Conservation (phyloP, 2,113 vertebrate genomes). For the Lepisosteus oculatus region DNA sequence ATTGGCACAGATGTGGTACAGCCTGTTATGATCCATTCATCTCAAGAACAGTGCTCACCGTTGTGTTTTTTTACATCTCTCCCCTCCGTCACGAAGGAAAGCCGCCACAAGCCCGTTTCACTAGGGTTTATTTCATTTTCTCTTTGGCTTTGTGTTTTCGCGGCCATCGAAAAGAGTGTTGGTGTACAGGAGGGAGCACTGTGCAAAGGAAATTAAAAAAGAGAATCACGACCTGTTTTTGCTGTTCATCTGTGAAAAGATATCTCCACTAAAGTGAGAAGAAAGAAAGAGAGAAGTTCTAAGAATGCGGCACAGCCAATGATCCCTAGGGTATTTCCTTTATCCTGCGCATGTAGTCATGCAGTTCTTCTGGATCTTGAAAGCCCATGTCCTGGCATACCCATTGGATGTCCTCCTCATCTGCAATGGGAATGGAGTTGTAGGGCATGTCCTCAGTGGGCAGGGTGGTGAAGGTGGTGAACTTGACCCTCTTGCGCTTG, state of each 20-base stretch:
- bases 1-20: constrained; percentile 21
- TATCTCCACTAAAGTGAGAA: constrained; percentile 59
- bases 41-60: constrained; percentile 40
- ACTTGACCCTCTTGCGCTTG: constrained; percentile 96
- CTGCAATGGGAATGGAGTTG: constrained; percentile 89
- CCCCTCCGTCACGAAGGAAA: constrained; percentile 28
- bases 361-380: constrained; percentile 88
- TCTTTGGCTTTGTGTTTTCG: constrained; percentile 57
- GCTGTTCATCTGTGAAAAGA: constrained; percentile 51
- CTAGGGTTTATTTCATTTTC: constrained; percentile 43
- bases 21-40: constrained; percentile 28
- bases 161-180: constrained; percentile 43
- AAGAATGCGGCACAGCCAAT: constrained; percentile 38
- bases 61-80: constrained; percentile 12
- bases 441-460: constrained; percentile 92
- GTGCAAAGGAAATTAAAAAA: constrained; percentile 61
- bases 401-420: constrained; percentile 95
- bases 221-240: neutral
- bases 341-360: constrained; percentile 93
- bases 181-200: constrained; percentile 60
- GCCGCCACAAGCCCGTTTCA: constrained; percentile 44
- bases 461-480: constrained; percentile 93
- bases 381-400: constrained; percentile 94
- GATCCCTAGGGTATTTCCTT: constrained; percentile 85
- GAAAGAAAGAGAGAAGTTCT: constrained; percentile 57